Evolutionary conservation across 2,888 invertebrate species (phyloP).

Genomic region (Ctena decussata): DNA sequence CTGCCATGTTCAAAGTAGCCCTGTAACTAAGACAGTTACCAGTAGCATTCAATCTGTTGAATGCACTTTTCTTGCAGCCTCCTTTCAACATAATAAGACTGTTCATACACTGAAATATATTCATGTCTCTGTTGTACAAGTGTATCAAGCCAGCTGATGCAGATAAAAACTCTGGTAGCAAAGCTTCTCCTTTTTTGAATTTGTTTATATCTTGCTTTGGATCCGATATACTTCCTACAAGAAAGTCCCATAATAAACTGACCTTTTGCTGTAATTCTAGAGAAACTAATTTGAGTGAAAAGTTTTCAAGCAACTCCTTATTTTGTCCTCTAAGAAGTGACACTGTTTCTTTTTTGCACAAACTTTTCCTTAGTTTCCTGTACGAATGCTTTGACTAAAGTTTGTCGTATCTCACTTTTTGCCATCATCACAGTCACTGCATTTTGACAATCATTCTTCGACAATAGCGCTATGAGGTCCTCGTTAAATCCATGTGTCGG

Average conservation of each 20-base stretch:
- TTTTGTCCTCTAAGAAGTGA: background rate
- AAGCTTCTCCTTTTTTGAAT: slow-evolving; percentile 15
- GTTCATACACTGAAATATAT: slow-evolving; percentile 20
- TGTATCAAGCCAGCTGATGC: slow-evolving; percentile 15
- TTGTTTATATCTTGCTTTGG: slow-evolving; percentile 3
- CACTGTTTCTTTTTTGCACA: background rate
- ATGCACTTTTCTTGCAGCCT: slow-evolving; percentile 33
- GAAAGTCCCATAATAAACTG: slow-evolving; percentile 85
- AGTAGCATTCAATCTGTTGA: slow-evolving; percentile 40
- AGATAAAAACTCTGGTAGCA: slow-evolving; percentile 37
- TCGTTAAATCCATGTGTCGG: background rate
- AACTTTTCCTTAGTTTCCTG: background rate
- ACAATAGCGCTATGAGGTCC: background rate
- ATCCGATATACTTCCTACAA: slow-evolving; percentile 88
- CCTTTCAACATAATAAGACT: slow-evolving; percentile 14
- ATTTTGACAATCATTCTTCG: background rate
- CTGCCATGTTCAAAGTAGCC: slow-evolving; percentile 26
- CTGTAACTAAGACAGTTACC: slow-evolving; percentile 26
- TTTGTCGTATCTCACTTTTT: background rate
- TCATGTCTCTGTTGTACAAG: slow-evolving; percentile 40
- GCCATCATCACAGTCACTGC: background rate
- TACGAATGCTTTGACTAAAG: background rate
- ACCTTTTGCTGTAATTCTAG: background rate
- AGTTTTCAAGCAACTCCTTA: background rate
- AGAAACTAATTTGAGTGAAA: background rate